phyloP scores from a whole-genome alignment of 2,113 vertebrate species.

The Nyctereutes procyonoides region DNA sequence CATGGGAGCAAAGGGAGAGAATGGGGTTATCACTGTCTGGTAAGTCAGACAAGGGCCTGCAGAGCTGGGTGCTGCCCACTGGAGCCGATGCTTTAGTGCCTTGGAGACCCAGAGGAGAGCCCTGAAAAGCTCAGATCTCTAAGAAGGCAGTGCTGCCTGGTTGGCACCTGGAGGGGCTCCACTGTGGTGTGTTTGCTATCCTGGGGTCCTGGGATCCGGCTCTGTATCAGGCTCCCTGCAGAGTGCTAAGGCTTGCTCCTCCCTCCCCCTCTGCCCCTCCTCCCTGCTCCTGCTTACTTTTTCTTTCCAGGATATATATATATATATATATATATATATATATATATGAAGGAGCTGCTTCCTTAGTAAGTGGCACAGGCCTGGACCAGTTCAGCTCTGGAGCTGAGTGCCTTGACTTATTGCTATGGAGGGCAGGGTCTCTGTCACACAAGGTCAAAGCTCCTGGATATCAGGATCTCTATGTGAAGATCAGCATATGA shows the following conservation, averaged over 20 bases:
- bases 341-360: too few relatives aligned
- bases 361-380: not conserved
- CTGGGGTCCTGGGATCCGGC: too few relatives aligned
- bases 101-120: not conserved
- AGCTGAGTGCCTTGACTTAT: not conserved
- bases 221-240: too few relatives aligned
- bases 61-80: not conserved
- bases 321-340: too few relatives aligned
- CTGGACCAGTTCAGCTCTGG: too few relatives aligned
- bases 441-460: not conserved
- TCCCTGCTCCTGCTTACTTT: too few relatives aligned
- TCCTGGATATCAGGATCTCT: not conserved
- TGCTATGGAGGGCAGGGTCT: not conserved
- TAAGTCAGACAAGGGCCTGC: not conserved
- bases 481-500: not conserved
- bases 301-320: too few relatives aligned
- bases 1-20: not conserved
- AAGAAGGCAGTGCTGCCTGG: accelerated
- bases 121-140: not conserved
- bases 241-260: too few relatives aligned
- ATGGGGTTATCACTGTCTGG: not conserved
- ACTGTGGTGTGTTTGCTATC: too few relatives aligned
- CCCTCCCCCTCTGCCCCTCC: too few relatives aligned
- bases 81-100: not conserved
- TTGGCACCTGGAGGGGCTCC: not conserved